Conservation (phyloP, 2,113 vertebrate species). For the Pseudolaguvia tuberculata region DNA sequence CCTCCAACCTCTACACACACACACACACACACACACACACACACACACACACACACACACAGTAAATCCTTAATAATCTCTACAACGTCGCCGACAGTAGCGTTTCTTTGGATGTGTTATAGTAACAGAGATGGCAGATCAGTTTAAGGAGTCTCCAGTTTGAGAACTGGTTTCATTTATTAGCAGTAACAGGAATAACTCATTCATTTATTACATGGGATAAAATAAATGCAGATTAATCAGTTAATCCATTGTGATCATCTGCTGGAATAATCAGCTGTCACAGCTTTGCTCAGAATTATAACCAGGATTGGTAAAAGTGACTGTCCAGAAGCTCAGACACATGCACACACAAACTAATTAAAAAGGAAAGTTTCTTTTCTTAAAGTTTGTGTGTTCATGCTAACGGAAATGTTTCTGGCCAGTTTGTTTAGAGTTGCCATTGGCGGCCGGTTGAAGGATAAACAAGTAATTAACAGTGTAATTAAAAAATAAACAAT, state of each 20-base stretch:
- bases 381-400: too few relatives aligned
- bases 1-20: constrained; percentile 80
- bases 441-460: neutral
- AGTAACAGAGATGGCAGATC: neutral
- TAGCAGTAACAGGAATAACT: too few relatives aligned
- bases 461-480: neutral
- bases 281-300: neutral
- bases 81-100: neutral
- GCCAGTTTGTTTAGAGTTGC: neutral
- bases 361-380: too few relatives aligned
- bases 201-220: too few relatives aligned
- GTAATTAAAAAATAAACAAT: neutral
- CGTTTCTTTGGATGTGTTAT: too few relatives aligned
- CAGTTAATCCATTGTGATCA: too few relatives aligned
- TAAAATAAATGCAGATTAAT: too few relatives aligned
- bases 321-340: neutral
- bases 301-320: neutral
- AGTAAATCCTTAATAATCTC: neutral
- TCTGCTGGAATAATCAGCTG: too few relatives aligned
- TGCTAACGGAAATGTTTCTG: neutral
- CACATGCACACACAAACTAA: too few relatives aligned
- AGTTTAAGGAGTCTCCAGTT: too few relatives aligned
- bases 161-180: too few relatives aligned
- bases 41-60: neutral
- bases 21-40: constrained; percentile 23